These are phyloP conservation scores for Hybognathus amarus DNA, from an alignment of 2,797 vertebrate genomes.

Conservation along the genomic window DNA sequence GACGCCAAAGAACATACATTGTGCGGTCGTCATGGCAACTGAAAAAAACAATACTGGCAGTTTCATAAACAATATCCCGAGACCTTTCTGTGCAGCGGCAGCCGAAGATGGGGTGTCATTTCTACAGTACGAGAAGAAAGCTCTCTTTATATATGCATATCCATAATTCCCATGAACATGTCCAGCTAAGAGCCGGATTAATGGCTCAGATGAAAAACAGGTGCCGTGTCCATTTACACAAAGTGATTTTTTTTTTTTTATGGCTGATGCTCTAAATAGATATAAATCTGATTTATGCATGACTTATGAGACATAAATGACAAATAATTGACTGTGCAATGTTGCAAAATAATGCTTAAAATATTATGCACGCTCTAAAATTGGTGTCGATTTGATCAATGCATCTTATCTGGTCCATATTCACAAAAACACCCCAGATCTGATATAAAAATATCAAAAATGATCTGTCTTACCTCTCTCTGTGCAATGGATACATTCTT, in stretches of 20 bases:
- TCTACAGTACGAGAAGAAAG: not conserved
- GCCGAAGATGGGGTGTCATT: not conserved
- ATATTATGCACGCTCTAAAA: not conserved
- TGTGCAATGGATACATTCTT: constrained; percentile 83
- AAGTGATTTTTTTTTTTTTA: not conserved
- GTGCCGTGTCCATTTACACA: not conserved
- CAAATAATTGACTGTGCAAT: not conserved
- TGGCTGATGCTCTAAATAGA: not conserved
- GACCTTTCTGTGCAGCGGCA: constrained; percentile 21
- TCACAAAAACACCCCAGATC: not conserved
- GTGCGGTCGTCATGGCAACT: constrained; percentile 40
- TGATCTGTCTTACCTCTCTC: constrained; percentile 78
- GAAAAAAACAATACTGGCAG: constrained; percentile 2
- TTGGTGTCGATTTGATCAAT: not conserved
- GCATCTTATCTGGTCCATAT: not conserved
- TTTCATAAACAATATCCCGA: constrained; percentile 44
- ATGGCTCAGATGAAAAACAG: not conserved
- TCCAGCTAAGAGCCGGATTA: not conserved
- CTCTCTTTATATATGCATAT: not conserved
- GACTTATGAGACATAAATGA: not conserved
- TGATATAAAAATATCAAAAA: not conserved
- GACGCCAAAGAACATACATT: not conserved
- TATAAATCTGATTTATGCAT: not conserved
- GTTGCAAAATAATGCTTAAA: not conserved
- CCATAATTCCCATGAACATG: not conserved